These are phyloP conservation scores for Vimba vimba DNA, from an alignment of 2,113 vertebrate genomes.

Conservation along the genomic window DNA sequence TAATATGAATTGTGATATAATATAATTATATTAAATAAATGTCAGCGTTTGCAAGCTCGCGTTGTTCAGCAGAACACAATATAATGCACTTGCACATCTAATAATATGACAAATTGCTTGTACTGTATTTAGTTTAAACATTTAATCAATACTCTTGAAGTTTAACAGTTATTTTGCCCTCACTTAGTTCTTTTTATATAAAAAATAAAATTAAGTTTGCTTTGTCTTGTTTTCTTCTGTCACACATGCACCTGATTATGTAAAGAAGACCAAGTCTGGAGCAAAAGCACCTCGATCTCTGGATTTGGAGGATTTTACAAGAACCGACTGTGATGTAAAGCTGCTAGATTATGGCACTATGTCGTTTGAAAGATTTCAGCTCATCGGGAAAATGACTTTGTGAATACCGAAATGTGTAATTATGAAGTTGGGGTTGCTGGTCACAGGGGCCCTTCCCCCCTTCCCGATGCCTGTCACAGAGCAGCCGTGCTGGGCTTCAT, in stretches of 20 bases:
- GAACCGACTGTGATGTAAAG: conserved; percentile 64
- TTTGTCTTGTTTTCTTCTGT: conserved; percentile 12
- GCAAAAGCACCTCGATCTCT: conserved; percentile 9
- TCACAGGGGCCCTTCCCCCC: conserved; percentile 69
- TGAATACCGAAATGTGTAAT: conserved; percentile 71
- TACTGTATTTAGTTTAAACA: neutral
- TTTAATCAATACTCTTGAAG: neutral
- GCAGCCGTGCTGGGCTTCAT: conserved; percentile 67
- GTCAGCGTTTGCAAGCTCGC: neutral
- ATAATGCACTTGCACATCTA: neutral
- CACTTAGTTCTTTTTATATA: neutral
- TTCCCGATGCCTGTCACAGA: conserved; percentile 60
- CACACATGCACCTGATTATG: neutral
- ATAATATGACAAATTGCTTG: neutral
- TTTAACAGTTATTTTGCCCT: neutral
- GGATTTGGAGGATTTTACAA: conserved; percentile 68
- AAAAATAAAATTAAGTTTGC: neutral
- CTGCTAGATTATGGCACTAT: conserved; percentile 68
- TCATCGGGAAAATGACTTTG: conserved; percentile 79
- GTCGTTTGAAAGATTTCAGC: conserved; percentile 74
- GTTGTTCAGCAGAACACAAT: neutral
- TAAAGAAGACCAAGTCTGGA: conserved; percentile 35
- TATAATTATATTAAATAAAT: neutral
- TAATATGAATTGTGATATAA: neutral
- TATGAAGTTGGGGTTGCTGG: conserved; percentile 70